Percentiles rank a stretch among this genome's conserved stretches.
phyloP scores from a whole-genome alignment of 2,113 vertebrate species.

The Mormyrus lacerda region DNA sequence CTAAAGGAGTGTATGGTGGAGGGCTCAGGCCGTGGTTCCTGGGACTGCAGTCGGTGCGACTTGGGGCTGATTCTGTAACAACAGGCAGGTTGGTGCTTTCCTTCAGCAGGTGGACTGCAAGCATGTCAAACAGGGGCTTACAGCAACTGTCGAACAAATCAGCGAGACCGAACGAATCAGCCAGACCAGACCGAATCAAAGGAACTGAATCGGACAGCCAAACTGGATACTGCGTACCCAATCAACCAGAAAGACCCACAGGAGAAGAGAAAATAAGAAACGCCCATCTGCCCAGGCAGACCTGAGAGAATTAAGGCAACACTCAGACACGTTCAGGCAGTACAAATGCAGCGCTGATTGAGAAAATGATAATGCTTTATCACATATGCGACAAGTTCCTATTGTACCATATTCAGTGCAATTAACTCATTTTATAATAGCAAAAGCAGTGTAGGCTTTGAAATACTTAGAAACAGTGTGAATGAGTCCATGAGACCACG shows the following conservation, averaged over 20 bases:
- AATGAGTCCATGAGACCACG: neutral
- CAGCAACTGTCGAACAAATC: neutral
- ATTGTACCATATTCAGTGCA: neutral
- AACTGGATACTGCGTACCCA: neutral
- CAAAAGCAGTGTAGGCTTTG: neutral
- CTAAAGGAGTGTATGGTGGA: neutral
- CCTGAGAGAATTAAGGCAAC: neutral
- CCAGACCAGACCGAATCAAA: neutral
- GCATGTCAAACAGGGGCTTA: neutral
- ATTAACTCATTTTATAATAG: constrained; percentile 5
- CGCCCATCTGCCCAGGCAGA: neutral
- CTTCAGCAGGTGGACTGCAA: neutral
- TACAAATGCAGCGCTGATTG: neutral
- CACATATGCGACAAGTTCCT: neutral
- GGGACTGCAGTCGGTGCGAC: neutral
- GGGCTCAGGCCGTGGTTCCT: neutral
- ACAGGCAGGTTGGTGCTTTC: neutral
- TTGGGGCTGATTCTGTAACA: neutral
- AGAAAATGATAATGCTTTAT: neutral
- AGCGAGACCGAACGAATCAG: neutral
- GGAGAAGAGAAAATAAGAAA: neutral
- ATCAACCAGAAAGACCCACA: neutral
- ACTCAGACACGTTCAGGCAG: neutral
- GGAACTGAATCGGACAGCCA: neutral
- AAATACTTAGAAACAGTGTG: neutral